A percentile compares a stretch with the other conserved stretches of the same genome.
Conservation (phyloP, 1,140 invertebrate genomes). For the Parapsyche elsis region DNA sequence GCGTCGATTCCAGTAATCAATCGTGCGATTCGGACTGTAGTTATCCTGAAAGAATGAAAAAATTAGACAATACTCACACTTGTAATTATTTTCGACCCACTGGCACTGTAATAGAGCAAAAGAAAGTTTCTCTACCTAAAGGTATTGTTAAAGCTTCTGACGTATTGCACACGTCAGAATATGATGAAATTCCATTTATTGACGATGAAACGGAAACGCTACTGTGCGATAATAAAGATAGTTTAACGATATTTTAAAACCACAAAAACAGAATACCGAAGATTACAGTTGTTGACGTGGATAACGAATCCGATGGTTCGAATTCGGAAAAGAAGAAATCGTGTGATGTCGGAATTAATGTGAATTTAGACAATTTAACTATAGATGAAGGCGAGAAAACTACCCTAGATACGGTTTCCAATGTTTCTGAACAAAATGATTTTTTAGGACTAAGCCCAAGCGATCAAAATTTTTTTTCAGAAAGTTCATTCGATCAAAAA, state of each 20-base stretch:
- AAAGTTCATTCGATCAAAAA: conserved; percentile 39
- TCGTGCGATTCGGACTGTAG: conserved; percentile 53
- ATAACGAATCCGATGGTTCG: conserved; percentile 1
- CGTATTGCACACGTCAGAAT: conserved; percentile 35
- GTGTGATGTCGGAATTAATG: conserved; percentile 46
- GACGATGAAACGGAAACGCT: conserved; percentile 62
- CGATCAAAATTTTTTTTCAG: conserved; percentile 49
- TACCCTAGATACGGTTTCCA: not conserved
- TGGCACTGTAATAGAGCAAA: too few species aligned
- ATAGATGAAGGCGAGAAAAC: not conserved
- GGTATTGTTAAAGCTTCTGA: not conserved
- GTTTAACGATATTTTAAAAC: not conserved
- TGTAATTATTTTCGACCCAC: not conserved
- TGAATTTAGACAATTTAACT: conserved; percentile 4
- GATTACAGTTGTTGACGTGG: conserved; percentile 42
- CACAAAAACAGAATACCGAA: conserved; percentile 28
- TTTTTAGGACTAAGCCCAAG: conserved; percentile 46
- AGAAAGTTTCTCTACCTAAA: not conserved
- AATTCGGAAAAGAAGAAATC: conserved; percentile 35
- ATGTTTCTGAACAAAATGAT: conserved; percentile 24
- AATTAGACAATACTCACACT: conserved; percentile 2
- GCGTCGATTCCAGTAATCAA: conserved; percentile 50
- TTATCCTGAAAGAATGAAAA: conserved; percentile 41
- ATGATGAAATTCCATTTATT: conserved; percentile 63
- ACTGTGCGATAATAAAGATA: not conserved